Evolutionary conservation across 1,140 invertebrate species (phyloP).

Genomic region (Pachypsylla venusta): DNA sequence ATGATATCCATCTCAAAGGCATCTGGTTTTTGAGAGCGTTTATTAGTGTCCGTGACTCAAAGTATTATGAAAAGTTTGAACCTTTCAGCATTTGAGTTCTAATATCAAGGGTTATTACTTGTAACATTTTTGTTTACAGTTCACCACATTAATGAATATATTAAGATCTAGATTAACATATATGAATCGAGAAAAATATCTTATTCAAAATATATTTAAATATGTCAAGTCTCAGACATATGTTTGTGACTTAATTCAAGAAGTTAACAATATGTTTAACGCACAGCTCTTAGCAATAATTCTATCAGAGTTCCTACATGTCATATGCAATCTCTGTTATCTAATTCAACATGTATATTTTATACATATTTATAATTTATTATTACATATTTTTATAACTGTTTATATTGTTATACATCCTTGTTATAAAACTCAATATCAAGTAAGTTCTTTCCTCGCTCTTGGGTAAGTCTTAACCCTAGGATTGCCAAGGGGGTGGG

Average conservation of each 20-base stretch:
- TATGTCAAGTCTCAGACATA: background rate
- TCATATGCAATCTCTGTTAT: background rate
- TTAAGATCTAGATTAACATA: background rate
- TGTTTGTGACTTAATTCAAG: background rate
- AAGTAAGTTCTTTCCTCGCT: no score
- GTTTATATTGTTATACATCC: background rate
- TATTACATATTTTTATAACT: background rate
- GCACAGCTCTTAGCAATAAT: background rate
- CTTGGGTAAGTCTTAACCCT: no score
- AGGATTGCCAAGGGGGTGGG: no score
- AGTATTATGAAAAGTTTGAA: no score
- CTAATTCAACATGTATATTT: background rate
- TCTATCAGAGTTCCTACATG: background rate
- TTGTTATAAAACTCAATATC: slow-evolving; percentile 1
- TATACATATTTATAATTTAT: background rate
- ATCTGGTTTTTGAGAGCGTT: no score
- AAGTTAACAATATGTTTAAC: background rate
- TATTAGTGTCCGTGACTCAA: no score
- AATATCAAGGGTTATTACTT: no score
- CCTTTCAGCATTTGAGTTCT: no score
- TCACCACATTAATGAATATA: background rate
- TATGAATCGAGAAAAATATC: background rate
- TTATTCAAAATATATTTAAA: background rate
- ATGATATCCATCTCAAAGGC: no score
- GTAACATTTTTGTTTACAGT: no score